A percentile compares a stretch with the other conserved stretches of the same genome.
These are phyloP conservation scores for Psittacula derbiana DNA, from an alignment of 2,797 vertebrate species.

Conservation along the genomic window DNA sequence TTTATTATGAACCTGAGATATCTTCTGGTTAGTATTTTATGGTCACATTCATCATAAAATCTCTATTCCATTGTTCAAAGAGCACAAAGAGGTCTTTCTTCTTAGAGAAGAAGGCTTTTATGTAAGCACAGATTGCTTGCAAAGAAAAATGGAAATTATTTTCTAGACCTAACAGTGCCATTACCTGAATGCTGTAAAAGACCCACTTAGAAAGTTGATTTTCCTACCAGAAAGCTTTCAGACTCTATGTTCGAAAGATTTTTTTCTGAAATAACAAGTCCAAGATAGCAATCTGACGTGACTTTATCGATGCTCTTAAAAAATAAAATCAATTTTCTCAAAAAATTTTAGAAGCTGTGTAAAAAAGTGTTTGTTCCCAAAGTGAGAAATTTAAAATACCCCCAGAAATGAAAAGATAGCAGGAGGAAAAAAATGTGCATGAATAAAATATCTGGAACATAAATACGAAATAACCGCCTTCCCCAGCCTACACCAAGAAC, in stretches of 20 bases:
- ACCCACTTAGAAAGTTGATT: neutral
- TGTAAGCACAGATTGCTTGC: neutral
- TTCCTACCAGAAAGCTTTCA: conserved; percentile 2
- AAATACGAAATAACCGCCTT: neutral
- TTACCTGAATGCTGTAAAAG: neutral
- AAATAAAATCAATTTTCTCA: neutral
- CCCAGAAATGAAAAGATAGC: neutral
- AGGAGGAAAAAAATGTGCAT: neutral
- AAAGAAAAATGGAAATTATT: neutral
- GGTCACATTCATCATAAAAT: neutral
- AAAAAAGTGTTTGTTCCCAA: neutral
- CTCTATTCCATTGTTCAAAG: neutral
- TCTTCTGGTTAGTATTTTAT: neutral
- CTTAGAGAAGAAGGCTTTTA: neutral
- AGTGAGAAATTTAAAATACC: neutral
- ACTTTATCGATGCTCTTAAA: neutral
- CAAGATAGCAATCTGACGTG: neutral
- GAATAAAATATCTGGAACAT: neutral
- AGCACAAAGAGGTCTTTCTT: neutral
- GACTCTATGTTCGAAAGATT: neutral
- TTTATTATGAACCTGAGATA: neutral
- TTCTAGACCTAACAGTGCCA: neutral
- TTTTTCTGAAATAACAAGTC: neutral
- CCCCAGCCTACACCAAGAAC: neutral
- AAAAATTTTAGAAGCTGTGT: neutral